phyloP scores from a whole-genome alignment of 2,888 invertebrate genomes.

The Mythimna albipuncta region DNA sequence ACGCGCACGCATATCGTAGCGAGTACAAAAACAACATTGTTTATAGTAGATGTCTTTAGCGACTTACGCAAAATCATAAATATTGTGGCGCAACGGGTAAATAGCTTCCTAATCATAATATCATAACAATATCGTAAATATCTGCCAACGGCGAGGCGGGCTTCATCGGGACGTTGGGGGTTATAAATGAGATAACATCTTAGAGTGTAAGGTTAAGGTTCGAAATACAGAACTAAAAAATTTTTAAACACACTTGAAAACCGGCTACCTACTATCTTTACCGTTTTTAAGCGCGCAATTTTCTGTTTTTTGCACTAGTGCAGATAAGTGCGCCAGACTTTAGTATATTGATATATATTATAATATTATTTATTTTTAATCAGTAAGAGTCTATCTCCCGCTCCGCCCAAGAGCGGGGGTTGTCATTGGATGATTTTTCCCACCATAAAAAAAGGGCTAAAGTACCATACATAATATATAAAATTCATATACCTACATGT shows the following conservation, averaged over 20 bases:
- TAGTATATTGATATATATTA: too few species aligned
- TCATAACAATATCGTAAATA: slow-evolving; percentile 26
- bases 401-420: too few species aligned
- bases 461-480: too few species aligned
- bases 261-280: too few species aligned
- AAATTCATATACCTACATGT: too few species aligned
- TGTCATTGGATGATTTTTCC: too few species aligned
- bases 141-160: background rate
- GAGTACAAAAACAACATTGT: slow-evolving; percentile 31
- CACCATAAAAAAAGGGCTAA: too few species aligned
- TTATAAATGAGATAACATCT: slow-evolving; percentile 12
- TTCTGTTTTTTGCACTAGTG: too few species aligned
- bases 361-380: too few species aligned
- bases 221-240: background rate
- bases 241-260: background rate
- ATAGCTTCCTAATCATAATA: slow-evolving; percentile 9
- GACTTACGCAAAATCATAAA: slow-evolving; percentile 48
- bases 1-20: slow-evolving; percentile 3
- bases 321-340: too few species aligned
- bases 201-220: slow-evolving; percentile 1
- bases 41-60: slow-evolving; percentile 13
- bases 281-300: too few species aligned
- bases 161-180: slow-evolving; percentile 3
- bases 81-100: background rate
- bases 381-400: too few species aligned